Conservation (phyloP, 2,888 invertebrate genomes). For the Drosophila subsilvestris region DNA sequence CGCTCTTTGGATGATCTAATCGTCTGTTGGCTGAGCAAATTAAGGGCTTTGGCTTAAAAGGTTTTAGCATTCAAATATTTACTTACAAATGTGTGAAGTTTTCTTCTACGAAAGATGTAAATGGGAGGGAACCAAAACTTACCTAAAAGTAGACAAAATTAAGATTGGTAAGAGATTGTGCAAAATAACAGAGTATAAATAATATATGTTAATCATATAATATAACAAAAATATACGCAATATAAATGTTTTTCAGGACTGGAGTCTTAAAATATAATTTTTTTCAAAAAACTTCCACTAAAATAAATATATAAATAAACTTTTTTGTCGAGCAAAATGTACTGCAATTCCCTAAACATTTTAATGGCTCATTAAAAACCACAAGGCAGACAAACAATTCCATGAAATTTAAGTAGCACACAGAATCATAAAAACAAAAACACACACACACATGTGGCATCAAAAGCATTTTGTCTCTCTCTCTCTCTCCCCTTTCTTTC, state of each 20-base stretch:
- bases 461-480: slow-evolving; percentile 27
- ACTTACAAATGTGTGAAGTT: slow-evolving; percentile 34
- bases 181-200: not conserved
- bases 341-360: slow-evolving; percentile 40
- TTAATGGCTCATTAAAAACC: slow-evolving; percentile 69
- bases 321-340: slow-evolving; percentile 37
- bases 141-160: slow-evolving; percentile 51
- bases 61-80: slow-evolving; percentile 9
- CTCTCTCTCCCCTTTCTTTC: not conserved
- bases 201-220: slow-evolving; percentile 1
- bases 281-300: slow-evolving; percentile 3
- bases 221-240: not conserved
- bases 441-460: slow-evolving; percentile 62
- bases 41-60: not conserved
- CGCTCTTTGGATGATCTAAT: slow-evolving; percentile 12
- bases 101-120: not conserved
- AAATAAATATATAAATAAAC: slow-evolving; percentile 32
- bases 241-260: no score
- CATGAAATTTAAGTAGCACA: slow-evolving; percentile 59
- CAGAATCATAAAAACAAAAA: slow-evolving; percentile 55
- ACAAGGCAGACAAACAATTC: slow-evolving; percentile 40
- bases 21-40: not conserved
- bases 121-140: slow-evolving; percentile 37
- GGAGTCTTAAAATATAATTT: no score
- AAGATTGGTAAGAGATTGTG: slow-evolving; percentile 4